These are phyloP conservation scores for Rhinoraja longicauda DNA, from an alignment of 2,797 vertebrate species.

Conservation along the genomic window DNA sequence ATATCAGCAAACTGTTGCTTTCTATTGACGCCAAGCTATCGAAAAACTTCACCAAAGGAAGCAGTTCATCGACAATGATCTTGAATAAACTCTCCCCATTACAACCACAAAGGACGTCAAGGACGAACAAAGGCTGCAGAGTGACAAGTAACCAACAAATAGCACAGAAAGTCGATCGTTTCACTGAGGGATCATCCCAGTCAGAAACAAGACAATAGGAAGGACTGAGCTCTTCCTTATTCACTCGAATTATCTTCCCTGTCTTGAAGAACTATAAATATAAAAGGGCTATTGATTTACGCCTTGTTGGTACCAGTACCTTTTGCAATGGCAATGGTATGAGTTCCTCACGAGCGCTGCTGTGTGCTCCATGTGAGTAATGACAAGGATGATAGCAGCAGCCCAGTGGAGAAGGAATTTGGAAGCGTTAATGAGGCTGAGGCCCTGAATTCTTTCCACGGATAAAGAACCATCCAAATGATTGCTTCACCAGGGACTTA, in stretches of 20 bases:
- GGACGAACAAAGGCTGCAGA: neutral
- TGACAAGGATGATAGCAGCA: neutral
- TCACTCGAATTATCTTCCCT: neutral
- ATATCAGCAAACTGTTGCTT: neutral
- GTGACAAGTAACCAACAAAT: neutral
- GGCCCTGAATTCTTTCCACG: neutral
- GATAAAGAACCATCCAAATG: neutral
- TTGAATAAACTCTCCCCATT: neutral
- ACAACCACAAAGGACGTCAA: neutral
- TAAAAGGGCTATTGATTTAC: conserved; percentile 21
- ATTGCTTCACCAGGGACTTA: neutral
- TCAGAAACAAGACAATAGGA: neutral
- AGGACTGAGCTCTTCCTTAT: neutral
- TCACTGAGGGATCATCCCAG: neutral
- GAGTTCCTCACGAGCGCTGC: neutral
- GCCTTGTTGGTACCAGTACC: neutral
- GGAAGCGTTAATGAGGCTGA: neutral
- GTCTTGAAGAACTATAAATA: conserved; percentile 12
- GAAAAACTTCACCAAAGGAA: neutral
- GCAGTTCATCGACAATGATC: neutral
- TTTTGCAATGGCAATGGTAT: neutral
- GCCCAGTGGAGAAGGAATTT: neutral
- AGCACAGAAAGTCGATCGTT: neutral
- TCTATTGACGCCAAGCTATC: neutral
- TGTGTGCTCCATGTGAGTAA: neutral